Percentiles rank a stretch among this genome's conserved stretches.
Conservation (phyloP, 2,888 invertebrate species). For the Eupeodes luniger region DNA sequence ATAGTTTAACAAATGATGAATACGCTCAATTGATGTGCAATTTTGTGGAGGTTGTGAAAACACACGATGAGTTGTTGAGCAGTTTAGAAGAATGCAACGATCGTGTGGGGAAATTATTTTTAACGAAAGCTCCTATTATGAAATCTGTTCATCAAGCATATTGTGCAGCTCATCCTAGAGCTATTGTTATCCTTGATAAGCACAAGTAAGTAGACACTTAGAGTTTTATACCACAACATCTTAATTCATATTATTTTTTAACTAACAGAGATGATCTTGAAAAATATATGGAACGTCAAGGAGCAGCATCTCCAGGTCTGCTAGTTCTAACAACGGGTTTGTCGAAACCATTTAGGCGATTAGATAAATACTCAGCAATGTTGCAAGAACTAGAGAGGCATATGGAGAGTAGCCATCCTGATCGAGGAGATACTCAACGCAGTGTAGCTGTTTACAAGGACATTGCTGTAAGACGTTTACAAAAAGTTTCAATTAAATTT, state of each 20-base stretch:
- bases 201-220: slow-evolving; percentile 89
- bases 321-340: slow-evolving; percentile 95
- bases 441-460: slow-evolving; percentile 97
- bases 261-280: slow-evolving; percentile 90
- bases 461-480: slow-evolving; percentile 90
- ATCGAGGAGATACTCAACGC: slow-evolving; percentile 98
- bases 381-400: slow-evolving; percentile 97
- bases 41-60: slow-evolving; percentile 93
- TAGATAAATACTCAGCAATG: slow-evolving; percentile 97
- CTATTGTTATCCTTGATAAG: slow-evolving; percentile 96
- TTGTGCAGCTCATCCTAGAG: slow-evolving; percentile 96
- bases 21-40: slow-evolving; percentile 95
- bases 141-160: slow-evolving; percentile 94
- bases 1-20: slow-evolving; percentile 92
- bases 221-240: no score
- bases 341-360: slow-evolving; percentile 96
- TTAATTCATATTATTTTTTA: not conserved
- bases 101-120: slow-evolving; percentile 94
- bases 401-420: slow-evolving; percentile 97
- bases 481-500: not conserved
- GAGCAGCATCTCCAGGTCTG: slow-evolving; percentile 93
- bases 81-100: slow-evolving; percentile 93
- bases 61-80: slow-evolving; percentile 92
- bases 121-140: slow-evolving; percentile 92
- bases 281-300: slow-evolving; percentile 94